Evolutionary conservation across 2,797 vertebrate species (phyloP).

Genomic region (Rhinatrema bivittatum): DNA sequence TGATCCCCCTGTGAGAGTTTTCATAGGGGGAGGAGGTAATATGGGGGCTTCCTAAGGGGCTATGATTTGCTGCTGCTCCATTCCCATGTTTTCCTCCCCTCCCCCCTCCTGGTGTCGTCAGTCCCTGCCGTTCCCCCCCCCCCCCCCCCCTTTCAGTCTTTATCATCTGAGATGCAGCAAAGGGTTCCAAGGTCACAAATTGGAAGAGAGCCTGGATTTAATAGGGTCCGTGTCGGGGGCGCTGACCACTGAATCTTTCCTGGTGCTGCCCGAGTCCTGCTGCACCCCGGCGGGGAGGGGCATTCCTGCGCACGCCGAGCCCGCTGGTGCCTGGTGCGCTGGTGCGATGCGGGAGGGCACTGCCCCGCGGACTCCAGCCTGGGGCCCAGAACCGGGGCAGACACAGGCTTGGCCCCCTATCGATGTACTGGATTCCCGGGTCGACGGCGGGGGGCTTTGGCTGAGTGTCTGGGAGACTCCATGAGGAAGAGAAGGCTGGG

Average conservation of each 20-base stretch:
- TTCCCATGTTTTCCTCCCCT: not conserved
- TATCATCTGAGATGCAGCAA: not conserved
- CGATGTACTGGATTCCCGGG: constrained; percentile 71
- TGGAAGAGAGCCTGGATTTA: constrained; percentile 88
- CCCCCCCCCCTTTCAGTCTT: not conserved
- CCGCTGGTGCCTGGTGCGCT: constrained; percentile 64
- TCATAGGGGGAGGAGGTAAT: not conserved
- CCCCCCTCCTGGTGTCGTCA: not conserved
- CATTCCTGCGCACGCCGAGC: constrained; percentile 43
- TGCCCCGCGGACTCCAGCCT: constrained; percentile 29
- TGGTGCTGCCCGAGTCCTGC: constrained; percentile 52
- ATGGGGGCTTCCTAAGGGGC: no score
- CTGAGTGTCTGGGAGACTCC: constrained; percentile 67
- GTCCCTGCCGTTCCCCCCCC: not conserved
- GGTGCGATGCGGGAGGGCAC: constrained; percentile 47
- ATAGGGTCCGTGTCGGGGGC: constrained; percentile 76
- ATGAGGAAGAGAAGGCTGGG: constrained; percentile 82
- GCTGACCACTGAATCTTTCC: constrained; percentile 52
- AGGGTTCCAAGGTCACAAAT: constrained; percentile 76
- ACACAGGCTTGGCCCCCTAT: constrained; percentile 35
- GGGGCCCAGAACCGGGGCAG: constrained; percentile 12
- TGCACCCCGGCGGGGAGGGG: constrained; percentile 45
- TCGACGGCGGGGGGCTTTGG: constrained; percentile 65
- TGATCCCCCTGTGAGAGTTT: not conserved
- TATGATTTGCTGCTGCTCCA: no score